These are phyloP conservation scores for Xiphydria camelus DNA, from an alignment of 2,888 invertebrate genomes.

Conservation along the genomic window DNA sequence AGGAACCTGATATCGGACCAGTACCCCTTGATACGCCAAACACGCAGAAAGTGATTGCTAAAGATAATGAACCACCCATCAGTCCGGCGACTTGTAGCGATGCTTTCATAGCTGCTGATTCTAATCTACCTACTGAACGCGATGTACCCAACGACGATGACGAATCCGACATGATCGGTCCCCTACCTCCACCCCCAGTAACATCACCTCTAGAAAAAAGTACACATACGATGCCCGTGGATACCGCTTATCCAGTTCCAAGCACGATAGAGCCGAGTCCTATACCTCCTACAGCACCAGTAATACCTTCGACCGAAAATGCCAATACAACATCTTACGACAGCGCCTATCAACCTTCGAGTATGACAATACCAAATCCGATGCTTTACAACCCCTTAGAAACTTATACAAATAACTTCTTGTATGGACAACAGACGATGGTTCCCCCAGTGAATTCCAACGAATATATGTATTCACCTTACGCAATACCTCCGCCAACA, in stretches of 20 bases:
- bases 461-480: not conserved
- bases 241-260: not conserved
- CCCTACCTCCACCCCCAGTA: slow-evolving; percentile 27
- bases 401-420: not conserved
- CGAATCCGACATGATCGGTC: slow-evolving; percentile 32
- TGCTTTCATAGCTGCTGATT: not conserved
- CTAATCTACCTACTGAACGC: too few species aligned
- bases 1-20: not conserved
- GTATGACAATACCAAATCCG: too few species aligned
- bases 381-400: not conserved
- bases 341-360: not conserved
- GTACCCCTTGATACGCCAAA: not conserved
- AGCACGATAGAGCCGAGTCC: too few species aligned
- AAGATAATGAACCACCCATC: not conserved
- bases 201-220: too few species aligned
- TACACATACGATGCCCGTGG: not conserved
- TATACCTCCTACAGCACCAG: not conserved
- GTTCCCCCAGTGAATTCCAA: not conserved
- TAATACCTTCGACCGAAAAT: not conserved
- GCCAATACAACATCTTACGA: too few species aligned
- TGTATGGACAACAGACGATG: not conserved
- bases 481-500: too few species aligned
- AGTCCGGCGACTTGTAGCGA: not conserved
- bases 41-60: not conserved
- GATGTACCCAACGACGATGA: slow-evolving; percentile 21